phyloP scores from a whole-genome alignment of 2,888 invertebrate species.

The Frankliniella fusca region DNA sequence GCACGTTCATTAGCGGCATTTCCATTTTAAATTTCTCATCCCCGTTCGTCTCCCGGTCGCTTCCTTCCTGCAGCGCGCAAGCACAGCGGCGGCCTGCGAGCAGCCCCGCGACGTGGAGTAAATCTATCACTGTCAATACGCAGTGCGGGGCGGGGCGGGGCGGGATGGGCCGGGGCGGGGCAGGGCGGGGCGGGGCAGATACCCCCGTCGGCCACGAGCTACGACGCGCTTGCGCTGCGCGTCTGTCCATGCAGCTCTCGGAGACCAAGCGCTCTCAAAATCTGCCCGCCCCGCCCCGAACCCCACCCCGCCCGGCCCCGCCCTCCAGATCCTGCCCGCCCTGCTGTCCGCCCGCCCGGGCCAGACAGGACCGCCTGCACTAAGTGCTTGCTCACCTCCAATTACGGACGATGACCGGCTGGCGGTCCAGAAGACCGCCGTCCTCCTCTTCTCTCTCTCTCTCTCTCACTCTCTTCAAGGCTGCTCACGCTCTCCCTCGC shows the following conservation, averaged over 20 bases:
- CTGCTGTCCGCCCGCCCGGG: not conserved
- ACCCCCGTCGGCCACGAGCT: not conserved
- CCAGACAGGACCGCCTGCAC: not conserved
- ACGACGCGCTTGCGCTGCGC: not conserved
- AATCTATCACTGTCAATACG: too few relatives aligned
- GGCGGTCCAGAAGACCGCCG: not conserved
- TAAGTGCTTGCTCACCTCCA: slow-evolving; percentile 24
- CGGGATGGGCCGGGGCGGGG: too few relatives aligned
- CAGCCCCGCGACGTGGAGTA: not conserved
- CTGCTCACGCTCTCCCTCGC: not conserved
- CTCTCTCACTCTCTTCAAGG: not conserved
- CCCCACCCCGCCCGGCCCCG: not conserved
- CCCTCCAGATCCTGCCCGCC: not conserved
- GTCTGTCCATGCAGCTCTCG: too few relatives aligned
- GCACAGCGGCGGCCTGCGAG: not conserved
- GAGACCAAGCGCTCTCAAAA: too few relatives aligned
- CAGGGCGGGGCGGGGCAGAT: too few relatives aligned
- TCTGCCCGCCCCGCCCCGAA: too few relatives aligned
- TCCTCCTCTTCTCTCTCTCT: not conserved
- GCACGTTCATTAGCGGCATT: too few relatives aligned
- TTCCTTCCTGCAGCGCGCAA: not conserved
- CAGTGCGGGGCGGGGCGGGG: too few relatives aligned
- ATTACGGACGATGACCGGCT: slow-evolving; percentile 2
- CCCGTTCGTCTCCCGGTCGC: too few relatives aligned
- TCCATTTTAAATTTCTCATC: too few relatives aligned